These are phyloP conservation scores for Xylocopa sonorina DNA, from an alignment of 1,140 invertebrate species.

Conservation along the genomic window DNA sequence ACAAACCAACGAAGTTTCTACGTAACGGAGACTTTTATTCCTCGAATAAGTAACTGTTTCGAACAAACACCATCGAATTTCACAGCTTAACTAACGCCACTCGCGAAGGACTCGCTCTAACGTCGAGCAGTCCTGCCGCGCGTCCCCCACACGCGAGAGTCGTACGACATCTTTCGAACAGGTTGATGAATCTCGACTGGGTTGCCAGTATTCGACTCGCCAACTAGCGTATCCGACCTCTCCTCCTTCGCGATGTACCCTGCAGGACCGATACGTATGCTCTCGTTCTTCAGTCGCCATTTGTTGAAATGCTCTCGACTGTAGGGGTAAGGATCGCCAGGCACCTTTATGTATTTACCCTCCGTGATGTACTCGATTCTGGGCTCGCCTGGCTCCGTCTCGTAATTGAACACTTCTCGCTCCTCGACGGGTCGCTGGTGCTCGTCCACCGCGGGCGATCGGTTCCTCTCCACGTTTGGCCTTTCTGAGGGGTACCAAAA, in stretches of 20 bases:
- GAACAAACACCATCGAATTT: neutral
- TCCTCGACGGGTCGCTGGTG: neutral
- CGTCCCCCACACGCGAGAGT: neutral
- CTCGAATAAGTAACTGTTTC: too few relatives aligned
- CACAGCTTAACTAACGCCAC: neutral
- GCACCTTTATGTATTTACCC: constrained; percentile 56
- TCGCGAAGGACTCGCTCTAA: neutral
- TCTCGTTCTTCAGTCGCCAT: constrained; percentile 38
- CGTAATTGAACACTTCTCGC: neutral
- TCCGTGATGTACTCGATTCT: constrained; percentile 12
- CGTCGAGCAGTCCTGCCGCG: neutral
- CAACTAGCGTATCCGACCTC: neutral
- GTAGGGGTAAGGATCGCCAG: constrained; percentile 70
- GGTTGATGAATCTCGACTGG: neutral
- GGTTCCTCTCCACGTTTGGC: too few relatives aligned
- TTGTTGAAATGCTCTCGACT: constrained; percentile 63
- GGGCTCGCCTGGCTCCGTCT: neutral
- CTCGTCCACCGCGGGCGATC: neutral
- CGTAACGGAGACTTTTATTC: neutral
- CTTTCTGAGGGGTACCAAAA: constrained; percentile 1
- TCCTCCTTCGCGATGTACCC: neutral
- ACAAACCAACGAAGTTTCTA: neutral
- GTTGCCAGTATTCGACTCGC: neutral
- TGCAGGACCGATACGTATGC: neutral
- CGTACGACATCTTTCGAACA: constrained; percentile 19